Evolutionary conservation across 2,113 vertebrate genomes (phyloP).

Genomic region (Phycodurus eques): DNA sequence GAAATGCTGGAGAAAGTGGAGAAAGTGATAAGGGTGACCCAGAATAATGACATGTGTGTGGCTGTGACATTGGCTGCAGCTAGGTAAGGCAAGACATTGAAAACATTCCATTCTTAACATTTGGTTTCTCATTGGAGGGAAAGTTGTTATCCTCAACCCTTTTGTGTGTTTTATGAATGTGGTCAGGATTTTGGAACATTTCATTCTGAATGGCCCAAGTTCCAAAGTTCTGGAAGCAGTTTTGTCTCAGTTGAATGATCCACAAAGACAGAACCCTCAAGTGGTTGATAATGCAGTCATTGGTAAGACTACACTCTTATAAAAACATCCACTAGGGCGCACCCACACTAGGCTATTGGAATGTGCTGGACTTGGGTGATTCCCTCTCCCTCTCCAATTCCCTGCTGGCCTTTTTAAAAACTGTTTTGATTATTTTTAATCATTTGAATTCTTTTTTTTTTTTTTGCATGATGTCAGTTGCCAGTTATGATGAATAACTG

Average conservation of each 20-base stretch:
- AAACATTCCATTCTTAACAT: not conserved
- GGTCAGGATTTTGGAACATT: conserved; percentile 64
- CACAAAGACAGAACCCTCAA: conserved; percentile 60
- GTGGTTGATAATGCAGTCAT: conserved; percentile 60
- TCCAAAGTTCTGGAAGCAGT: conserved; percentile 51
- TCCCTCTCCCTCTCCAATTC: not conserved
- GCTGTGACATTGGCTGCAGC: conserved; percentile 64
- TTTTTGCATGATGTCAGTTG: not conserved
- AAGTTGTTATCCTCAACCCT: not conserved
- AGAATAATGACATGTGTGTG: conserved; percentile 65
- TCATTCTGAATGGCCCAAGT: conserved; percentile 62
- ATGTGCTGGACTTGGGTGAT: not conserved
- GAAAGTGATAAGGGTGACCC: conserved; percentile 54
- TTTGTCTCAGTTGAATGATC: conserved; percentile 55
- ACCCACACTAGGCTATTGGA: not conserved
- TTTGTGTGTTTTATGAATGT: conserved; percentile 4
- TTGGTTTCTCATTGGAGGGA: not conserved
- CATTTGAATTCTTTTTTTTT: not conserved
- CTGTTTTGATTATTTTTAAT: not conserved
- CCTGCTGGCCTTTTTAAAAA: not conserved
- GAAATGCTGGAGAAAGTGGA: conserved; percentile 70
- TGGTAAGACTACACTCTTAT: conserved; percentile 32
- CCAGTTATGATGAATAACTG: not conserved
- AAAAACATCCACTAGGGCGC: not conserved
- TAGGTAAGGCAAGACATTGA: conserved; percentile 31